Evolutionary conservation across 2,113 vertebrate species (phyloP).

Genomic region (Epinephelus fuscoguttatus): DNA sequence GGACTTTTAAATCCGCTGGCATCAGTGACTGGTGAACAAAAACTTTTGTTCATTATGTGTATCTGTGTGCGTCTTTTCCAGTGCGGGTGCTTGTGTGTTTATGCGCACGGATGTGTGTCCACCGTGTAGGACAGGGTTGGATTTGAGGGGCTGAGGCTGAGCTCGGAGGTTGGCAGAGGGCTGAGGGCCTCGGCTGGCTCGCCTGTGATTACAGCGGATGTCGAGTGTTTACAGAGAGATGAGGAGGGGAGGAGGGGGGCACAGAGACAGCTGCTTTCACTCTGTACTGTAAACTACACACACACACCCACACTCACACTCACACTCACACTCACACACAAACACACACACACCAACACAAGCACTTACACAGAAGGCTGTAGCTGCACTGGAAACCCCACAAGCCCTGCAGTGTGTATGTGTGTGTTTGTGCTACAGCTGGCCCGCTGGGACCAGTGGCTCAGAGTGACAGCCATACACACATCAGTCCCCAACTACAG

Average conservation of each 20-base stretch:
- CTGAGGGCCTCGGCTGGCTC: conserved; percentile 71
- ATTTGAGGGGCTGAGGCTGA: conserved; percentile 53
- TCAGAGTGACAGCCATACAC: conserved; percentile 73
- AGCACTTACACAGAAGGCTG: conserved; percentile 71
- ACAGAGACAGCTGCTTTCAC: conserved; percentile 81
- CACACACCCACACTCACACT: conserved; percentile 44
- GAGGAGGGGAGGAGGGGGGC: conserved; percentile 31
- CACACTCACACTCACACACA: conserved; percentile 35
- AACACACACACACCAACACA: conserved; percentile 49
- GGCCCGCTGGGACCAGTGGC: conserved; percentile 75
- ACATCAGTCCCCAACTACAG: conserved; percentile 63
- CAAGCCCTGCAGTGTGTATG: conserved; percentile 78
- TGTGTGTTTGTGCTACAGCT: conserved; percentile 77
- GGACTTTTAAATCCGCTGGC: conserved; percentile 14
- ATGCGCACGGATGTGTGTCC: conserved; percentile 39
- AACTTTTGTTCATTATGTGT: conserved; percentile 28
- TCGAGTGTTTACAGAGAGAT: conserved; percentile 79
- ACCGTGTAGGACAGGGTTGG: conserved; percentile 40
- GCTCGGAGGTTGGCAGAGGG: conserved; percentile 73
- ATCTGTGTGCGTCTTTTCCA: conserved; percentile 31
- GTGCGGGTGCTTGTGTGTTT: conserved; percentile 25
- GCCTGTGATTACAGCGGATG: conserved; percentile 82
- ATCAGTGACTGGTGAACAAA: conserved; percentile 21
- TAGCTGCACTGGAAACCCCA: conserved; percentile 77
- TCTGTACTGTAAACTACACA: conserved; percentile 80